A percentile compares a stretch with the other conserved stretches of the same genome.
phyloP scores from a whole-genome alignment of 2,113 vertebrate species.

The Montifringilla adamsi region DNA sequence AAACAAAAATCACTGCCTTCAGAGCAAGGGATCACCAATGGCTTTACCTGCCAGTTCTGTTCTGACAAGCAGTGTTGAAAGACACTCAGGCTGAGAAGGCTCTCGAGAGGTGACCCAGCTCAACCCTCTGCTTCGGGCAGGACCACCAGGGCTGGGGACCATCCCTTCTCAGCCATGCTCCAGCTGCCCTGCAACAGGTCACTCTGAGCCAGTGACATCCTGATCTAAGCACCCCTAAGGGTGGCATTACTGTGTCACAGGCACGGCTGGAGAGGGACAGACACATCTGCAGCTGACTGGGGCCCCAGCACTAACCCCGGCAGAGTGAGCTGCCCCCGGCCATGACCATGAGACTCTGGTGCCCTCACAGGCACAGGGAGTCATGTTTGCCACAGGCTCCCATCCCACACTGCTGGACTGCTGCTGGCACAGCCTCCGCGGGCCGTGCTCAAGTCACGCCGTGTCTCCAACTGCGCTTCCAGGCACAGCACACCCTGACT shows the following conservation, averaged over 20 bases:
- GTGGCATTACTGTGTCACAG: accelerated
- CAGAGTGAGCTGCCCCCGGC: background rate
- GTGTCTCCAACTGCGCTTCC: no score
- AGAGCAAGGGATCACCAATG: background rate
- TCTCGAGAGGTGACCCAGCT: background rate
- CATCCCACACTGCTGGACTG: background rate
- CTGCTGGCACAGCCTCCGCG: background rate
- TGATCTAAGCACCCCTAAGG: background rate
- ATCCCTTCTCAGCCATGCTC: background rate
- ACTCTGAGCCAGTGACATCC: background rate
- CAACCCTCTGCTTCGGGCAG: background rate
- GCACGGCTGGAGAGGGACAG: background rate
- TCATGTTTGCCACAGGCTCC: accelerated
- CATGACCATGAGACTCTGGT: accelerated
- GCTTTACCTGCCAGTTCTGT: background rate
- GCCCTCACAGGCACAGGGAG: background rate
- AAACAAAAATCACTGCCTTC: background rate
- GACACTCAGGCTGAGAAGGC: background rate
- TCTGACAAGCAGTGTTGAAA: background rate
- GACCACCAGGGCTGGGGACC: background rate
- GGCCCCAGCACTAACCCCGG: background rate
- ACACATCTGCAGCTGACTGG: background rate
- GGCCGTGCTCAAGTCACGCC: background rate
- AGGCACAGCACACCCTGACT: background rate
- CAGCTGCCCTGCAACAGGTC: background rate